A percentile compares a stretch with the other conserved stretches of the same genome.
Conservation (phyloP, 1,140 invertebrate species). For the Trichogramma pretiosum region DNA sequence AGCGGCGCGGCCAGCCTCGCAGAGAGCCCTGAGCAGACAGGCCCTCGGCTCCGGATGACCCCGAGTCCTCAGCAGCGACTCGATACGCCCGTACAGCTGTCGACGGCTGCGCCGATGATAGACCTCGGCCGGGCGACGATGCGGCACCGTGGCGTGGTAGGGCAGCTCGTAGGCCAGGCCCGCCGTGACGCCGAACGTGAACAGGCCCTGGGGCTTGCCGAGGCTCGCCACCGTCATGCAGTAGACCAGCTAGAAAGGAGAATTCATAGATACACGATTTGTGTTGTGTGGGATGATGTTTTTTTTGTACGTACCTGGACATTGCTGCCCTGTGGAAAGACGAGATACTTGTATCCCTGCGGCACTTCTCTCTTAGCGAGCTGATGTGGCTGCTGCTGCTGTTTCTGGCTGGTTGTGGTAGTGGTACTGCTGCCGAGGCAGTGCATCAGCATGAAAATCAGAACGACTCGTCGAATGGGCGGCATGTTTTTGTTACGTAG, state of each 20-base stretch:
- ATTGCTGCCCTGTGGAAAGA: slow-evolving; percentile 44
- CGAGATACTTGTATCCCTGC: slow-evolving; percentile 27
- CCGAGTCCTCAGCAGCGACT: slow-evolving; percentile 31
- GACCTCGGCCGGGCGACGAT: slow-evolving; percentile 35
- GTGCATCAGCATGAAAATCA: too few species aligned
- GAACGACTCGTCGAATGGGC: too few species aligned
- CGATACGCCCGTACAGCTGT: slow-evolving; percentile 41
- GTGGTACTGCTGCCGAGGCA: too few species aligned
- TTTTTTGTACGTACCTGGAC: slow-evolving; percentile 42
- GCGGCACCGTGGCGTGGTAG: slow-evolving; percentile 34
- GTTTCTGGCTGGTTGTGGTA: too few species aligned
- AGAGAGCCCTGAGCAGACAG: slow-evolving; percentile 51
- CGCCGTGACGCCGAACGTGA: slow-evolving; percentile 60
- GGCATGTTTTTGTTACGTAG: too few species aligned
- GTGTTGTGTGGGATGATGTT: too few species aligned
- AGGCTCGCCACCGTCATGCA: slow-evolving; percentile 53
- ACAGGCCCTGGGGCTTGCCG: slow-evolving; percentile 49
- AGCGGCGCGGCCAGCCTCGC: slow-evolving; percentile 36
- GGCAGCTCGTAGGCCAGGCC: slow-evolving; percentile 67
- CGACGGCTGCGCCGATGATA: slow-evolving; percentile 44
- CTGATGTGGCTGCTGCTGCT: neutral
- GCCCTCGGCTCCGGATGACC: slow-evolving; percentile 42
- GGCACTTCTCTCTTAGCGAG: neutral
- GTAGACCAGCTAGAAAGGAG: slow-evolving; percentile 49
- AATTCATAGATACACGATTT: too few species aligned